Conservation (phyloP, 1,140 invertebrate genomes). For the Pollicipes pollicipes region DNA sequence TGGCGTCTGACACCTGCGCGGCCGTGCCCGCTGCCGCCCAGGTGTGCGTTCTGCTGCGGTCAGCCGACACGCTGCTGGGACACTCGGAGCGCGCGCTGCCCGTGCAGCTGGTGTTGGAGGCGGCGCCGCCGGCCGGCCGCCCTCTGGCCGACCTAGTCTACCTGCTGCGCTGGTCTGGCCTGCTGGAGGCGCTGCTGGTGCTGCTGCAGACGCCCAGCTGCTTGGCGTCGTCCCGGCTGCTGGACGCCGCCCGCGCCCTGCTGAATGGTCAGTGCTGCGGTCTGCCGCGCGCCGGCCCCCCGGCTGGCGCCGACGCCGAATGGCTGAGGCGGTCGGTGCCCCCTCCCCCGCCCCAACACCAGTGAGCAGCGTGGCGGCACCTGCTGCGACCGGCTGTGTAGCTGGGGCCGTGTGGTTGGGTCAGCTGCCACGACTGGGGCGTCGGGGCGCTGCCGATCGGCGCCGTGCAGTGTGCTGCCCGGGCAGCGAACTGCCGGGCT, state of each 20-base stretch:
- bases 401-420: too few species aligned
- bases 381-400: background rate
- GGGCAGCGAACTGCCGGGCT: too few species aligned
- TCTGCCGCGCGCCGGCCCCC: too few species aligned
- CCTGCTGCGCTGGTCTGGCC: conserved; percentile 12
- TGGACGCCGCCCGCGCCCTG: background rate
- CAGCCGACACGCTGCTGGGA: background rate
- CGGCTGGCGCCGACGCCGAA: too few species aligned
- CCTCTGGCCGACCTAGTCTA: conserved; percentile 15
- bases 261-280: background rate
- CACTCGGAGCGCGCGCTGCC: background rate
- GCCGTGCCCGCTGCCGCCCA: background rate
- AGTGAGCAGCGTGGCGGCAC: too few species aligned
- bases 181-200: conserved; percentile 11
- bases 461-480: too few species aligned
- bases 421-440: too few species aligned
- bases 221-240: conserved; percentile 26
- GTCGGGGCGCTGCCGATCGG: too few species aligned
- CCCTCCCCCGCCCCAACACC: too few species aligned
- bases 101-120: background rate
- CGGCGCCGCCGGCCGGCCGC: too few species aligned
- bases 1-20: too few species aligned
- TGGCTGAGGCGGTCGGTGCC: too few species aligned
- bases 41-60: background rate
- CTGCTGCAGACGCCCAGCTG: conserved; percentile 25